Percentiles rank a stretch among this genome's conserved stretches.
Conservation (phyloP, 2,113 vertebrate species). For the Hemiscyllium ocellatum region DNA sequence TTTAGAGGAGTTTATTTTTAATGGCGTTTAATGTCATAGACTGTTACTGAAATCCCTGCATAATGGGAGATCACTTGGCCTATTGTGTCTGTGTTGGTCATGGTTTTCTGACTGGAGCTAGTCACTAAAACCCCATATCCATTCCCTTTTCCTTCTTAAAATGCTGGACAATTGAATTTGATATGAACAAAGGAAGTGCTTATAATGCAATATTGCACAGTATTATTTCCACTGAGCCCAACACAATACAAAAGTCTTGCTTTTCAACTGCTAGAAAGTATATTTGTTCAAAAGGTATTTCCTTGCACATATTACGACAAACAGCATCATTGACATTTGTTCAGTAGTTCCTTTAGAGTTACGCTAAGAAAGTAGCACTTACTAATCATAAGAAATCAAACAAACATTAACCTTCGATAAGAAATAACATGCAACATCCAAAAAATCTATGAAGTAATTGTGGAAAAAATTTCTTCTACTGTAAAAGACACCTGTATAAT, state of each 20-base stretch:
- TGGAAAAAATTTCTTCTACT: not conserved
- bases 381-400: not conserved
- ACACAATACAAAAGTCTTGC: not conserved
- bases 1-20: not conserved
- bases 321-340: not conserved
- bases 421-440: conserved; percentile 33
- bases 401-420: not conserved
- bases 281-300: not conserved
- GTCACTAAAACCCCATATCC: not conserved
- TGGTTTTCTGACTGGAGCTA: not conserved
- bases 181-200: not conserved
- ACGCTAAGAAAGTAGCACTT: not conserved
- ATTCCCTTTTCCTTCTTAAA: not conserved
- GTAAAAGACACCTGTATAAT: conserved; percentile 9
- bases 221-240: not conserved
- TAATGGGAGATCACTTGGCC: not conserved
- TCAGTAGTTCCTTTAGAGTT: not conserved
- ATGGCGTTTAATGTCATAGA: not conserved
- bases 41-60: not conserved
- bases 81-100: not conserved
- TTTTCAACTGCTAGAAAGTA: not conserved
- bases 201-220: not conserved
- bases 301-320: no score
- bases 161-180: not conserved
- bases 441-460: not conserved